Percentiles rank a stretch among this genome's conserved stretches.
phyloP scores from a whole-genome alignment of 2,797 vertebrate species.

The Sardinella longiceps region DNA sequence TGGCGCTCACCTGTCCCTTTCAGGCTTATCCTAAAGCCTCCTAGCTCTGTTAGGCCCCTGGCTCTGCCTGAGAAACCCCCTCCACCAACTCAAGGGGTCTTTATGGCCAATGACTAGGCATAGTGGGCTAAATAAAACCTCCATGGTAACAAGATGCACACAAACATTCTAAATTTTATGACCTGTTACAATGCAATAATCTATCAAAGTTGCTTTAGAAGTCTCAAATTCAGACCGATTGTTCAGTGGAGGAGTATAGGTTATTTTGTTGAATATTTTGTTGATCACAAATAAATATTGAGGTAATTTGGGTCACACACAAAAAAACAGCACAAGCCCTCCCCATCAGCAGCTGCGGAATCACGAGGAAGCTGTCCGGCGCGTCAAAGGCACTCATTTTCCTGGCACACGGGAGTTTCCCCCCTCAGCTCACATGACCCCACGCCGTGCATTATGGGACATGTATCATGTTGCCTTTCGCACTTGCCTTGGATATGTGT shows the following conservation, averaged over 20 bases:
- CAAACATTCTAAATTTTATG: background rate
- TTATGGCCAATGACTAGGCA: background rate
- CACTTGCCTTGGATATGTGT: background rate
- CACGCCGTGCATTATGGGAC: background rate
- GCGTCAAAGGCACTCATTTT: conserved; percentile 6
- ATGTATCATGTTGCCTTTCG: background rate
- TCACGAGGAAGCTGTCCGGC: conserved; percentile 5
- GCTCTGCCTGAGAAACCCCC: background rate
- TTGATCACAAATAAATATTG: background rate
- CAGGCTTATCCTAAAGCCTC: background rate
- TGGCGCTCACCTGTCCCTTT: background rate
- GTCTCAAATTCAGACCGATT: background rate
- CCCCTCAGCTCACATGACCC: background rate
- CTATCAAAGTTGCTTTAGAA: background rate
- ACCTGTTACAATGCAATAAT: background rate
- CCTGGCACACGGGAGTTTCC: conserved; percentile 10
- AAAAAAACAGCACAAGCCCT: background rate
- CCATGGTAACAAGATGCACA: background rate
- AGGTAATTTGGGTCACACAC: conserved; percentile 1
- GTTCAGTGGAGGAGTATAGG: background rate
- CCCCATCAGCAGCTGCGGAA: background rate
- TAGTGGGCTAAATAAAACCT: background rate
- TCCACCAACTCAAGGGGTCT: background rate
- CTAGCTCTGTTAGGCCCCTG: background rate
- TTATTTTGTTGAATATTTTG: background rate